Percentiles rank a stretch among this genome's conserved stretches.
Evolutionary conservation across 1,140 invertebrate species (phyloP).

Genomic region (Nasonia giraulti): DNA sequence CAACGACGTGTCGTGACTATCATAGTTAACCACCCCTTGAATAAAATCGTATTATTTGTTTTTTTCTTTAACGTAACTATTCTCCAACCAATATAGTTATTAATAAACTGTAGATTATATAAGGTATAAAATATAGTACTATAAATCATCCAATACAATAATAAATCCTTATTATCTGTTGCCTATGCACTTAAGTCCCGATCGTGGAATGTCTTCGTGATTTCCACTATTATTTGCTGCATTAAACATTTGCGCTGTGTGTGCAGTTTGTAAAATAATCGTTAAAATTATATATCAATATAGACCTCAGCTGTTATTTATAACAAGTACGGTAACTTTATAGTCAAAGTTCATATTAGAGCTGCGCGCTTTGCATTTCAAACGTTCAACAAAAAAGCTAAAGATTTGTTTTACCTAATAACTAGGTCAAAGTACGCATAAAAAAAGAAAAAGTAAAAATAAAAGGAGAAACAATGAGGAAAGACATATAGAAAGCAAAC

Average conservation of each 20-base stretch:
- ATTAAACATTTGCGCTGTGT: slow-evolving; percentile 59
- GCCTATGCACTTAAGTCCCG: slow-evolving; percentile 72
- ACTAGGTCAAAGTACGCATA: not conserved
- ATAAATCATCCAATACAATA: slow-evolving; percentile 66
- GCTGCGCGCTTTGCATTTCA: slow-evolving; percentile 51
- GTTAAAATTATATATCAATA: slow-evolving; percentile 61
- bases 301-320: slow-evolving; percentile 68
- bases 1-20: slow-evolving; percentile 68
- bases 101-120: slow-evolving; percentile 70
- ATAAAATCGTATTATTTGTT: slow-evolving; percentile 64
- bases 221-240: slow-evolving; percentile 69
- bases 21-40: slow-evolving; percentile 65
- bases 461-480: slow-evolving; percentile 7
- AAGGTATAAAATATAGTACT: slow-evolving; percentile 73
- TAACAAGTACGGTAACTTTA: slow-evolving; percentile 68
- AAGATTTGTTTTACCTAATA: not conserved
- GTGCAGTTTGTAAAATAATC: slow-evolving; percentile 58
- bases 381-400: slow-evolving; percentile 16
- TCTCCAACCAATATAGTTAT: slow-evolving; percentile 65
- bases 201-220: slow-evolving; percentile 73
- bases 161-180: slow-evolving; percentile 63
- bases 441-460: slow-evolving; percentile 6
- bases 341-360: slow-evolving; percentile 69
- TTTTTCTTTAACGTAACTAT: slow-evolving; percentile 65
- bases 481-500: slow-evolving; percentile 34